These are phyloP conservation scores for Imbricaverruca yamaguchii DNA, from an alignment of 2,888 invertebrate species.

Conservation along the genomic window DNA sequence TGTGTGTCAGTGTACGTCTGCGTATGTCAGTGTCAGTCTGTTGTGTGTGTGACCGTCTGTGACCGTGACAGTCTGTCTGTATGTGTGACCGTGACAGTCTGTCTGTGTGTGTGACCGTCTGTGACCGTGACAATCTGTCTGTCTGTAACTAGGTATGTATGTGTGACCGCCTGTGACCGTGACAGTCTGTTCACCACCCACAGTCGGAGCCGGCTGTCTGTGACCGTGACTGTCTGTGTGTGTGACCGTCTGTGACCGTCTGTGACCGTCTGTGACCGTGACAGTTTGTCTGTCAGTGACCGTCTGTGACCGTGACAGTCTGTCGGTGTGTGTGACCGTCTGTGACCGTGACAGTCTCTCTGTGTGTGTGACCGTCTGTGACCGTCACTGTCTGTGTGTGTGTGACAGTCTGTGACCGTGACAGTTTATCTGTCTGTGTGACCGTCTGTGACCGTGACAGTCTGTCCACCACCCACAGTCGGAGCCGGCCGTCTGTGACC, in stretches of 20 bases:
- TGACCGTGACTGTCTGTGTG: background rate
- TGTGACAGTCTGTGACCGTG: background rate
- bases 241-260: no score
- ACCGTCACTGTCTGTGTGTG: background rate
- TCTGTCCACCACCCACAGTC: no score
- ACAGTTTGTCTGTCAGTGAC: background rate
- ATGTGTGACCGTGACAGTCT: background rate
- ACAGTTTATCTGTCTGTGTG: no score
- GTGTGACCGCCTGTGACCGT: background rate
- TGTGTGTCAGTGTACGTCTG: background rate
- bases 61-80: background rate
- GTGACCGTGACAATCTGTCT: no score
- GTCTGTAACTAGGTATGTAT: background rate
- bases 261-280: no score
- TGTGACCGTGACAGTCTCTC: background rate
- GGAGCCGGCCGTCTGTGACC: no score
- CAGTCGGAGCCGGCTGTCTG: constrained; percentile 23
- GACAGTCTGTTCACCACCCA: background rate
- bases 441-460: no score
- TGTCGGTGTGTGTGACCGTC: background rate
- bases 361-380: no score
- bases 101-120: no score
- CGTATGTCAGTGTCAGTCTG: background rate
- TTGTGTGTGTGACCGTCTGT: background rate
- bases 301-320: background rate